These are phyloP conservation scores for Lochmaea capreae DNA, from an alignment of 2,888 invertebrate species.

Conservation along the genomic window DNA sequence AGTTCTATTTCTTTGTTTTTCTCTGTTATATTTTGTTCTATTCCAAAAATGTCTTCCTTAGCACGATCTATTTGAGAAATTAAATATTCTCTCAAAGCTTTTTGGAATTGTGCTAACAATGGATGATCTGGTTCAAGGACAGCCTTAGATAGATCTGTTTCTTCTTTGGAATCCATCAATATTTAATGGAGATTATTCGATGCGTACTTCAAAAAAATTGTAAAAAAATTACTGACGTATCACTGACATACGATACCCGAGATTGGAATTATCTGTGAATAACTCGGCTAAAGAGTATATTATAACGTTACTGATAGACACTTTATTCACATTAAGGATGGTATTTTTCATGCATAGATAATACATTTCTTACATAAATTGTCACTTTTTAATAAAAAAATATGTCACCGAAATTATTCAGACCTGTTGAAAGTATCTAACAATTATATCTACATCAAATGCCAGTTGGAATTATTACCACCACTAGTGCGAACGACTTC, in stretches of 20 bases:
- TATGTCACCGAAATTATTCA: no score
- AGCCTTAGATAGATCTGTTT: conserved; percentile 30
- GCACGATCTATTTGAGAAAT: conserved; percentile 70
- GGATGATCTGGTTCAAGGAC: conserved; percentile 56
- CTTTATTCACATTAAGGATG: neutral
- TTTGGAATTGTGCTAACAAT: conserved; percentile 54
- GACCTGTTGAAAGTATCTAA: no score
- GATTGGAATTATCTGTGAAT: neutral
- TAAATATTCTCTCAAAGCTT: conserved; percentile 54
- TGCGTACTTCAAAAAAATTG: neutral
- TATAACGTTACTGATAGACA: neutral
- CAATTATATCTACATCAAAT: no score
- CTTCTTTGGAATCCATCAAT: conserved; percentile 18
- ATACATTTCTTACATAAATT: no score
- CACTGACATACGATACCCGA: neutral
- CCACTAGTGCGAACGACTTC: no score
- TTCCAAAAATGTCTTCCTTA: conserved; percentile 74
- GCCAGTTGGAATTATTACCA: no score
- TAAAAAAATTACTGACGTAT: conserved; percentile 8
- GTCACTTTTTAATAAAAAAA: no score
- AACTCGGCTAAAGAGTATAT: neutral
- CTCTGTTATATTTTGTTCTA: conserved; percentile 66
- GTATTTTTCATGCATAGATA: no score
- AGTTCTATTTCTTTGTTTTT: conserved; percentile 70
- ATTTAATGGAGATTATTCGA: neutral